A percentile compares a stretch with the other conserved stretches of the same genome.
Conservation (phyloP, 2,797 vertebrate genomes). For the Knipowitschia caucasica region DNA sequence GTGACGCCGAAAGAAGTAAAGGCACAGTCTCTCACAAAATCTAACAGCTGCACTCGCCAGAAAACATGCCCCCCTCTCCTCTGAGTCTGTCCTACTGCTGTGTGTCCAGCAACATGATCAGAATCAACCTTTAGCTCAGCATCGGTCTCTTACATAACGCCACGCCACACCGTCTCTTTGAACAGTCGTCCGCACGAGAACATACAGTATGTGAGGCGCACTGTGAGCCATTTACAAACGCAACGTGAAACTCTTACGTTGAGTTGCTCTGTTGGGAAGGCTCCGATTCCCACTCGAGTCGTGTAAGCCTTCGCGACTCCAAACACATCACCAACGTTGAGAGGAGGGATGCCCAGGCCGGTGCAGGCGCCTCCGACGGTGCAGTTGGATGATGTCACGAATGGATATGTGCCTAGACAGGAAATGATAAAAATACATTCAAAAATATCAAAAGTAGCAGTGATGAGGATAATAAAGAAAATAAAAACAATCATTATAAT, state of each 20-base stretch:
- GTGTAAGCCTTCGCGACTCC: constrained; percentile 96
- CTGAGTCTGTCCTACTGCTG: constrained; percentile 6
- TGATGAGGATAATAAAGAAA: no score
- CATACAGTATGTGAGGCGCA: background rate
- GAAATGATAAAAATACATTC: no score
- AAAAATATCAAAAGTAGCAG: no score
- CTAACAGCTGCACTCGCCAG: constrained; percentile 65
- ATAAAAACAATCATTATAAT: no score
- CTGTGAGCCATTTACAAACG: constrained; percentile 6
- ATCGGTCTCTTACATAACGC: constrained; percentile 31
- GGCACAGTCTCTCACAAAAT: constrained; percentile 53
- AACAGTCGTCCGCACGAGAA: background rate
- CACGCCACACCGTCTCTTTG: constrained; percentile 10
- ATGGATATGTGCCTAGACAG: constrained; percentile 91
- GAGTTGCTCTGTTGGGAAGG: constrained; percentile 96
- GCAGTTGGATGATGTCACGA: constrained; percentile 98
- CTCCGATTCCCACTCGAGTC: constrained; percentile 94
- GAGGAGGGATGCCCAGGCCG: constrained; percentile 90
- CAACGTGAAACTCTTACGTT: constrained; percentile 78
- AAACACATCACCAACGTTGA: constrained; percentile 92
- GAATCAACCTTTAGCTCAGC: constrained; percentile 27
- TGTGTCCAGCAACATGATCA: constrained; percentile 41
- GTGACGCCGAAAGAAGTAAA: constrained; percentile 63
- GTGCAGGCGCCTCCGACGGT: constrained; percentile 95
- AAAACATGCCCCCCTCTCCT: constrained; percentile 8